Conservation (phyloP, 2,113 vertebrate species). For the Sceloporus undulatus region DNA sequence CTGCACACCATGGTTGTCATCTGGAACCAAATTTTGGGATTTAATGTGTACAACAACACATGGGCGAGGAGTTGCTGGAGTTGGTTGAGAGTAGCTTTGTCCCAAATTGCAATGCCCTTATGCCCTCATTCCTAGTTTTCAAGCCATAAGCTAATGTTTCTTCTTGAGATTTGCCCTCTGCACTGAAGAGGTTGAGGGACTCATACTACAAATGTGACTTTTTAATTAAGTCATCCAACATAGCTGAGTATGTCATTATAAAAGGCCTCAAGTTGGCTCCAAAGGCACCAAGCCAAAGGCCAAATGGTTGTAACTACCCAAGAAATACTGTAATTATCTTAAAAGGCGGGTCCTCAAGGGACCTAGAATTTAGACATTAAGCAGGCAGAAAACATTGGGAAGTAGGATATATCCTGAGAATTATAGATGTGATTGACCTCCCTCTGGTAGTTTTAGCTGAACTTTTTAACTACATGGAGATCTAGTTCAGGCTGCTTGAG, state of each 20-base stretch:
- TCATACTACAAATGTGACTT: conserved; percentile 62
- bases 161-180: conserved; percentile 66
- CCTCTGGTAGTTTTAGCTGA: conserved; percentile 57
- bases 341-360: conserved; percentile 55
- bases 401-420: conserved; percentile 40
- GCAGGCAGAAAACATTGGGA: conserved; percentile 15
- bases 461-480: conserved; percentile 41
- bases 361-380: conserved; percentile 41
- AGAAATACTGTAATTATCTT: conserved; percentile 56
- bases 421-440: conserved; percentile 1
- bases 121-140: conserved; percentile 48
- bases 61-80: neutral
- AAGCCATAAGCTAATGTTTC: conserved; percentile 59
- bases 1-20: too few species aligned
- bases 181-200: conserved; percentile 39
- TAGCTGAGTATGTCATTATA: conserved; percentile 55
- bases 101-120: conserved; percentile 36
- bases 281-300: conserved; percentile 65
- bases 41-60: conserved; percentile 58
- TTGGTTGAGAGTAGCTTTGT: conserved; percentile 48
- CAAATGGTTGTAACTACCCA: conserved; percentile 55
- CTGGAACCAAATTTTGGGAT: conserved; percentile 24
- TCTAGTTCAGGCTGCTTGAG: conserved; percentile 27
- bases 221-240: conserved; percentile 66
- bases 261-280: conserved; percentile 30